A percentile compares a stretch with the other conserved stretches of the same genome.
phyloP scores from a whole-genome alignment of 2,888 invertebrate species.

The Phasia obesa region DNA sequence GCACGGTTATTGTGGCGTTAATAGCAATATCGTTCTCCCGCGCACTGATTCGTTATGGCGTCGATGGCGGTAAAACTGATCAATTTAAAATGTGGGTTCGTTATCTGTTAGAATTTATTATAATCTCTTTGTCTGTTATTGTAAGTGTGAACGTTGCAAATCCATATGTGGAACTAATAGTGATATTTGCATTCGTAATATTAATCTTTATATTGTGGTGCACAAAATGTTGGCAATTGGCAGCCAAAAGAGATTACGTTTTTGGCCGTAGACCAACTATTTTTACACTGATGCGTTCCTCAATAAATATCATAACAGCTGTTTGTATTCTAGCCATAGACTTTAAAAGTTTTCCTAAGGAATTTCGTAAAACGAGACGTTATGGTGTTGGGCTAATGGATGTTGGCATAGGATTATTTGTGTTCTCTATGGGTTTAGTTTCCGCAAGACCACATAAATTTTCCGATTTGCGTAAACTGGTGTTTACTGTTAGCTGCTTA shows the following conservation, averaged over 20 bases:
- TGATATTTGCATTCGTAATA: slow-evolving; percentile 54
- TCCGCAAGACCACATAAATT: slow-evolving; percentile 83
- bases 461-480: slow-evolving; percentile 73
- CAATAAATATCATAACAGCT: slow-evolving; percentile 88
- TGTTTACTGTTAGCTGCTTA: slow-evolving; percentile 81
- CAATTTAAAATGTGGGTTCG: slow-evolving; percentile 52
- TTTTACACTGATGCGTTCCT: slow-evolving; percentile 87
- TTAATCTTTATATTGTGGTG: slow-evolving; percentile 53
- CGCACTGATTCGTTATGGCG: neutral
- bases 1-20: slow-evolving; percentile 71
- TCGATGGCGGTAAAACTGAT: slow-evolving; percentile 20
- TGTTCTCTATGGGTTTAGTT: slow-evolving; percentile 91
- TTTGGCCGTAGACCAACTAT: slow-evolving; percentile 80
- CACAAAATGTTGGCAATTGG: slow-evolving; percentile 60
- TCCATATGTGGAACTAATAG: slow-evolving; percentile 77
- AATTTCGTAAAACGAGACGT: slow-evolving; percentile 93
- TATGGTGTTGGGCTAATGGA: slow-evolving; percentile 97
- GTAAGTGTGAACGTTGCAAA: slow-evolving; percentile 84
- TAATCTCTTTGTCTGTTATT: slow-evolving; percentile 84
- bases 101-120: slow-evolving; percentile 84
- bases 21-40: slow-evolving; percentile 73
- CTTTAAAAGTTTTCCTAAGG: slow-evolving; percentile 92
- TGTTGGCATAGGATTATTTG: slow-evolving; percentile 94
- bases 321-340: slow-evolving; percentile 97
- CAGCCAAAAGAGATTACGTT: slow-evolving; percentile 71